Base-by-base conservation (phyloP, 2,113 vertebrate genomes). In the Sapayoa aenigma region DNA sequence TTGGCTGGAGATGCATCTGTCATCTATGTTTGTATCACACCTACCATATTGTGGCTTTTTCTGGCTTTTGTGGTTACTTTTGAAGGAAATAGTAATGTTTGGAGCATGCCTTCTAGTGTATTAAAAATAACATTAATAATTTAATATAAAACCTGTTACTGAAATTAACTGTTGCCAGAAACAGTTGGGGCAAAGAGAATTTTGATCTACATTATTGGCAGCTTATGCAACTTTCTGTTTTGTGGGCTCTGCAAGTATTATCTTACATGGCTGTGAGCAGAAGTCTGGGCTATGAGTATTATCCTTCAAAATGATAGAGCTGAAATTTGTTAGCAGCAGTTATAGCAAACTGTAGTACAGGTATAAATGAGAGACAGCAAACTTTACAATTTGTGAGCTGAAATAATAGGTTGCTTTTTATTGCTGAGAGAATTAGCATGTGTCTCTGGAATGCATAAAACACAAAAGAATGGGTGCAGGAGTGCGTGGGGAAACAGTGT, bases 121-220 rank as follows among this genome's bases (percentile, higher is more conserved):
- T 53, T 41, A 75, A 79, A 87, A 95, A 56, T 56, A 79, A 58
- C 13, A 33, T 75, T 42, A 75, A 56, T 66, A 88, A 79, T 86
- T 63, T 71, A 11, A 9, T 74, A 9, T 46, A 59, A 83, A 73
- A 42, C 6, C 23, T 80, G 6, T 21, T 77, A 46, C 56, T 85
- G 88, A 65, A 87, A 68, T 69, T 65, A 31, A n/a, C 4, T 66
- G 6, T 37, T 85, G 58, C 41, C 53, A 89, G 37, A 41, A 69
- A 59, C 6, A 55, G 20, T 0, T 66, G 17, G 8, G 82, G 31
- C 3, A 11, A 42, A 35, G 35, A 33, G 25, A 86, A 35, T 9
- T 86, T 71, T 7, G 1, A 63, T 50, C n/a, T 69, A 1, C 11
- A 1, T 77, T 74, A 41, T 3, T 74, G 76, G 42, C 83, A 84